Base-by-base conservation (phyloP, 2,113 vertebrate species). In the Oreochromis tanganicae region DNA sequence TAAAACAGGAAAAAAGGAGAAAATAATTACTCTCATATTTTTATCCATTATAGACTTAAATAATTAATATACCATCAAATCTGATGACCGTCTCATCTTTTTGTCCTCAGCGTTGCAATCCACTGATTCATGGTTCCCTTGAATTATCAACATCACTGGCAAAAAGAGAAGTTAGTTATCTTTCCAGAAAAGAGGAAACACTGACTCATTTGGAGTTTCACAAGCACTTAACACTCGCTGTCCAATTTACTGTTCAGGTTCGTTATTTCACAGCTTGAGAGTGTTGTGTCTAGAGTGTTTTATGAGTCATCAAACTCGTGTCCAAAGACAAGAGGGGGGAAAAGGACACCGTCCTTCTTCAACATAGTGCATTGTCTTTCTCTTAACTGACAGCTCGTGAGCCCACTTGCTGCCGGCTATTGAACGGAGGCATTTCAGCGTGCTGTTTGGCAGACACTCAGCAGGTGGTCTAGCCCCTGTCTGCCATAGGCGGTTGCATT, bases 401-500 rank as follows among this genome's bases (percentile, higher is more conserved):
- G 84, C 56, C 41, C 34, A 54, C 54, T 82, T 29, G 52, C 83
- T 79, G 80, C 34, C 21, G 14, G 38, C 85, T 9, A 9, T 34
- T 82, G 78, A 91, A 89, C 63, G 24, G 68, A 59, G 56, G 57
- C 84, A 57, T 78, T 59, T 89, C 59, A 68, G 52, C 16, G 54
- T 41, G 41, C 6, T 14, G 46, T 43, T 32, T 4, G 27, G 57
- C 84, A 84, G 73, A 88, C 90, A 36, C 85, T 86, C 89, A 63
- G 93, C 90, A 91, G 91, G 91, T 85, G 93, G 87, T 82, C 84
- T 11, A 68, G 57, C 54, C 86, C 2, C 36, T 17, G 57, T 75
- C 54, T 81, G 24, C 59, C 81, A 8, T 85, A 82, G 85, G 46
- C 52, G 57, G 87, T 24, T 85, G 4, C 32, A 4, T 59, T 54